A percentile compares a stretch with the other conserved stretches of the same genome.
These are phyloP conservation scores for Monopterus albus DNA, from an alignment of 2,113 vertebrate genomes.

Conservation along the genomic window DNA sequence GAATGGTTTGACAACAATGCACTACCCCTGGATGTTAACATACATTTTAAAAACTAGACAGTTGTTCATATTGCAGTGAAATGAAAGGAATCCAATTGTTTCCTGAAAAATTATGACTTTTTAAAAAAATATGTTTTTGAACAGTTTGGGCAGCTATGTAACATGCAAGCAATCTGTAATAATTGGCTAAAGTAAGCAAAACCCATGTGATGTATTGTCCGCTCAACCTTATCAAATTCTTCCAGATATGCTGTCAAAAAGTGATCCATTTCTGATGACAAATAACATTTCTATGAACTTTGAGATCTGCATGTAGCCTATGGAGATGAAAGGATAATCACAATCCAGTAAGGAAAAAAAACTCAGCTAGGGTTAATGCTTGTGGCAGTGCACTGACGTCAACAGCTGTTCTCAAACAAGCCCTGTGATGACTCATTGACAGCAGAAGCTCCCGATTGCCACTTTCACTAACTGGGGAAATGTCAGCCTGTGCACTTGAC, in stretches of 20 bases:
- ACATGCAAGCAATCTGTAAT: no score
- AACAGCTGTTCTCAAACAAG: conserved; percentile 79
- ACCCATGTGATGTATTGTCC: no score
- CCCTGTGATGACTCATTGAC: conserved; percentile 79
- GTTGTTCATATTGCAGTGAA: no score
- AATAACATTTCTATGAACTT: conserved; percentile 57
- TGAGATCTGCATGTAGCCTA: conserved; percentile 49
- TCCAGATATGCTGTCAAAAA: conserved; percentile 18
- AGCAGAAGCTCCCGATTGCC: conserved; percentile 67
- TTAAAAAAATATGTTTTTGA: no score
- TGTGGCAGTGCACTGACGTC: conserved; percentile 70
- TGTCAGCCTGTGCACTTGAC: conserved; percentile 56
- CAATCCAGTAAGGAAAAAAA: conserved; percentile 23
- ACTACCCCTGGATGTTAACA: no score
- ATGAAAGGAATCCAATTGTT: no score
- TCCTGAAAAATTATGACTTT: no score
- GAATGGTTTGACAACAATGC: no score
- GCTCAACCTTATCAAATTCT: conserved; percentile 12
- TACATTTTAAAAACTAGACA: no score
- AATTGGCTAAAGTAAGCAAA: no score
- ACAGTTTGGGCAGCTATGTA: no score
- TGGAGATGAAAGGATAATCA: conserved; percentile 57
- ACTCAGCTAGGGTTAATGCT: conserved; percentile 64
- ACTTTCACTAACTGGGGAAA: conserved; percentile 71
- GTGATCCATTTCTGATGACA: conserved; percentile 29